Conservation (phyloP, 2,113 vertebrate genomes). For the Asarcornis scutulata region DNA sequence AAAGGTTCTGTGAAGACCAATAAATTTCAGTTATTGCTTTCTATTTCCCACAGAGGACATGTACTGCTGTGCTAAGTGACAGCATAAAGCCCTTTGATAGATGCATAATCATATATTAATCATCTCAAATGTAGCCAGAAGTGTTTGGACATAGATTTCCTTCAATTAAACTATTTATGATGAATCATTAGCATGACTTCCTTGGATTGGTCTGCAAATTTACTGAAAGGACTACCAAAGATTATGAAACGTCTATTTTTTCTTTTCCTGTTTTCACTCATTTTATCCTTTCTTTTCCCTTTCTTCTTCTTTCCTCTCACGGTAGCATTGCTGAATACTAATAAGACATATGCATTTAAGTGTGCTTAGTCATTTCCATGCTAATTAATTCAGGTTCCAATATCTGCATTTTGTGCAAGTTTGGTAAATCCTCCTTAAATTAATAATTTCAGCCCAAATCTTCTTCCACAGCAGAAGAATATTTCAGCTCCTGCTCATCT, state of each 20-base stretch:
- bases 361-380: not conserved
- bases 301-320: constrained; percentile 9
- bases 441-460: constrained; percentile 13
- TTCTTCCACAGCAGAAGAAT: not conserved
- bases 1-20: not conserved
- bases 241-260: not conserved
- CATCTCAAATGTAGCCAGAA: not conserved
- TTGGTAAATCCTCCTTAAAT: constrained; percentile 42
- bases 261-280: not conserved
- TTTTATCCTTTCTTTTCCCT: not conserved
- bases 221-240: not conserved
- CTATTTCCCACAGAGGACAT: not conserved
- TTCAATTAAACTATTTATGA: not conserved
- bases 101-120: not conserved
- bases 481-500: not conserved
- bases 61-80: not conserved
- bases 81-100: not conserved
- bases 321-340: not conserved
- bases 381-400: constrained; percentile 16
- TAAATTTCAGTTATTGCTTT: not conserved
- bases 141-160: not conserved
- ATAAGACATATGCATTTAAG: not conserved
- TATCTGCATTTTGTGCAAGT: not conserved
- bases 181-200: not conserved
- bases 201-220: not conserved